Conservation (phyloP, 2,888 invertebrate species). For the Aromia moschata region DNA sequence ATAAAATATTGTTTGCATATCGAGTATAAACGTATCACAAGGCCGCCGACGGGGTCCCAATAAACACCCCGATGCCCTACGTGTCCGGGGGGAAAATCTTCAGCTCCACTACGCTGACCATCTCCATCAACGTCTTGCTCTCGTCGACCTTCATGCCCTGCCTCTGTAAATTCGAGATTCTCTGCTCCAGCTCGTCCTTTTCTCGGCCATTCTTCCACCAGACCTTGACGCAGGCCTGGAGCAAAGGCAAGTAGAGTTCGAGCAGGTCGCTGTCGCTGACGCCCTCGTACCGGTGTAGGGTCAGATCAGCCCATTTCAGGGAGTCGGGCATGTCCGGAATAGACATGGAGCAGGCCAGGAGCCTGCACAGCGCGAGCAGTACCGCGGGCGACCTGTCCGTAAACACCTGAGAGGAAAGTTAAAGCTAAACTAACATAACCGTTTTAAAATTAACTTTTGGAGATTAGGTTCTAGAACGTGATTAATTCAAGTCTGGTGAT, state of each 20-base stretch:
- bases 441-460: no score
- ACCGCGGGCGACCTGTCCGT: slow-evolving; percentile 76
- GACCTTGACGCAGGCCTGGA: slow-evolving; percentile 74
- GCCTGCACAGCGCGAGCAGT: slow-evolving; percentile 72
- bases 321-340: slow-evolving; percentile 68
- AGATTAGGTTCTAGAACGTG: no score
- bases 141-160: slow-evolving; percentile 74
- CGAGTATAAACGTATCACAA: no score
- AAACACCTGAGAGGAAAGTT: slow-evolving; percentile 64
- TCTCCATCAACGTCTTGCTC: slow-evolving; percentile 70
- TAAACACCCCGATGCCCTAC: no score
- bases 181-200: slow-evolving; percentile 69
- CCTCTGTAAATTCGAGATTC: slow-evolving; percentile 70
- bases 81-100: slow-evolving; percentile 38
- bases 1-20: no score
- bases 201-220: slow-evolving; percentile 73
- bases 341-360: slow-evolving; percentile 69
- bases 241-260: slow-evolving; percentile 73
- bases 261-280: slow-evolving; percentile 76
- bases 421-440: no score
- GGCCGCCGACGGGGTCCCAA: no score
- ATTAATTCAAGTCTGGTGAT: no score
- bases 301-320: slow-evolving; percentile 75
- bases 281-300: slow-evolving; percentile 75
- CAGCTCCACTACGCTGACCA: slow-evolving; percentile 68